A percentile compares a stretch with the other conserved stretches of the same genome.
These are phyloP conservation scores for Crenichthys baileyi DNA, from an alignment of 2,797 vertebrate genomes.

Conservation along the genomic window DNA sequence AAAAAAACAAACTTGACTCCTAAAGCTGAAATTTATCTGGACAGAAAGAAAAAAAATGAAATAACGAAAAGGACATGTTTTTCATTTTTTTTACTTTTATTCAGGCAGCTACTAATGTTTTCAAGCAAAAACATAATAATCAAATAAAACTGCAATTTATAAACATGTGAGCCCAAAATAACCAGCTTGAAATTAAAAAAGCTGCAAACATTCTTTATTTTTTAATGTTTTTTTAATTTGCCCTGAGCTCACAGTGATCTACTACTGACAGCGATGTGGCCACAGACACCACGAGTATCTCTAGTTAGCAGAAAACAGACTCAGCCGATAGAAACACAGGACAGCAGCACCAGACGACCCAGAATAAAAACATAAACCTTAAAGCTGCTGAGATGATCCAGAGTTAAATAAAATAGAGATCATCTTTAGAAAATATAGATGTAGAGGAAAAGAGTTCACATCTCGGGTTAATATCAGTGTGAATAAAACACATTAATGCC, in stretches of 20 bases:
- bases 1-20: neutral
- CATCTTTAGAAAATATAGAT: constrained; percentile 33
- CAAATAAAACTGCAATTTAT: neutral
- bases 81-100: neutral
- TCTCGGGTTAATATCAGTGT: neutral
- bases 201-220: neutral
- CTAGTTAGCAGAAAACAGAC: neutral
- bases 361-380: neutral
- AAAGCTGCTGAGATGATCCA: constrained; percentile 8
- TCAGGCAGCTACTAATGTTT: neutral
- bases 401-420: constrained; percentile 40
- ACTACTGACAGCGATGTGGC: neutral
- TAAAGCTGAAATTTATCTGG: neutral
- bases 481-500: constrained; percentile 19
- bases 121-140: neutral
- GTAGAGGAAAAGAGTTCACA: neutral
- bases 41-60: neutral
- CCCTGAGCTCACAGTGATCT: neutral
- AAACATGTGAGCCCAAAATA: neutral
- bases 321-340: neutral
- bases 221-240: neutral
- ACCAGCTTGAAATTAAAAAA: too few species aligned
- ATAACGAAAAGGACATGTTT: neutral
- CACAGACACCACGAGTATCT: neutral
- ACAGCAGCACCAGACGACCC: neutral